These are phyloP conservation scores for Suricata suricatta DNA, from an alignment of 2,113 vertebrate species.

Conservation along the genomic window DNA sequence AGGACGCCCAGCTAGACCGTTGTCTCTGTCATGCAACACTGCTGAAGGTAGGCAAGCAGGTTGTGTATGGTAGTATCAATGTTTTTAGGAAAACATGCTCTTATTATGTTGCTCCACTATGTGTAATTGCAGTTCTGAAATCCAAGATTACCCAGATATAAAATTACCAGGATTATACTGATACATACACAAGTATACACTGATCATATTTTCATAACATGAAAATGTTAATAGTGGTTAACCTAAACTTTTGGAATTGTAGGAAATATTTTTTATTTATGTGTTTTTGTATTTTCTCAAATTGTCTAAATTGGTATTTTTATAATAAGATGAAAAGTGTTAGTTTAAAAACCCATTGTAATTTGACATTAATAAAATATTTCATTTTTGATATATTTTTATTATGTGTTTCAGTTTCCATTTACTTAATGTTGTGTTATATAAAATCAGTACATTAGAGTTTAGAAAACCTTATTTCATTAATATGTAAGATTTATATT, in stretches of 20 bases:
- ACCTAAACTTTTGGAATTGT: background rate
- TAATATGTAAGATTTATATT: background rate
- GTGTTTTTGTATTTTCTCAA: background rate
- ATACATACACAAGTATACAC: background rate
- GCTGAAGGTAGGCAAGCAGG: background rate
- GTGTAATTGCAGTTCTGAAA: background rate
- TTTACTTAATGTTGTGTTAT: background rate
- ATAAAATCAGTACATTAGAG: background rate
- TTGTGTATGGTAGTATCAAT: background rate
- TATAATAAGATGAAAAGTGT: background rate
- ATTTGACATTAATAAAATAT: background rate
- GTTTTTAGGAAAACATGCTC: background rate
- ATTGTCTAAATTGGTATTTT: slow-evolving; percentile 1
- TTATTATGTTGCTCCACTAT: background rate
- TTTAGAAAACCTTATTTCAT: background rate
- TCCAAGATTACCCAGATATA: background rate
- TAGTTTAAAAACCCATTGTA: background rate
- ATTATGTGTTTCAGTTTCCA: background rate
- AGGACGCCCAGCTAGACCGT: background rate
- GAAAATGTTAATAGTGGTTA: background rate
- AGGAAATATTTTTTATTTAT: background rate
- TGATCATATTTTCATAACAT: background rate
- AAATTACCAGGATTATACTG: background rate
- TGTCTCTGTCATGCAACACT: background rate
- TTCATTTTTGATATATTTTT: background rate